Conservation (phyloP, 2,888 invertebrate genomes). For the Chirona hameri region DNA sequence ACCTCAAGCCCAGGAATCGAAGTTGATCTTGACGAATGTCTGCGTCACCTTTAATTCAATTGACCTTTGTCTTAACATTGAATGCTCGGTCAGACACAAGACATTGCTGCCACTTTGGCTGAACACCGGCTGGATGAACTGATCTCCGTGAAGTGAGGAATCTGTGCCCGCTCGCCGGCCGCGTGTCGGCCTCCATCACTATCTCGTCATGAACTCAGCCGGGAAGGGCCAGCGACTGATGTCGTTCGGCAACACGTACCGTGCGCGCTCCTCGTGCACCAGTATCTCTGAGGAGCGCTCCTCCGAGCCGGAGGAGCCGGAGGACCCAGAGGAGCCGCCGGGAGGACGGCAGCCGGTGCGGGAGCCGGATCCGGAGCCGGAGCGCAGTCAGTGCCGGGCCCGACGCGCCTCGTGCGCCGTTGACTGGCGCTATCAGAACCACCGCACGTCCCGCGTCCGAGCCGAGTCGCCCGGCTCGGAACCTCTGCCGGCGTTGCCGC, state of each 20-base stretch:
- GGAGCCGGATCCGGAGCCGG: background rate
- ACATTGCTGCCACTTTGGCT: no score
- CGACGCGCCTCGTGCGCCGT: background rate
- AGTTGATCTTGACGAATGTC: no score
- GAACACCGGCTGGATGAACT: no score
- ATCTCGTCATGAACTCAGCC: constrained; percentile 39
- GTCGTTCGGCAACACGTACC: background rate
- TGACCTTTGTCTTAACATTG: no score
- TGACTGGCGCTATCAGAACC: background rate
- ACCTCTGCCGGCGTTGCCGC: background rate
- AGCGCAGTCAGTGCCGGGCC: background rate
- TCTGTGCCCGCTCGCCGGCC: no score
- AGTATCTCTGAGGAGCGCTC: background rate
- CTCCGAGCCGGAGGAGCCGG: background rate
- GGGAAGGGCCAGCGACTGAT: constrained; percentile 43
- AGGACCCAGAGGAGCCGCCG: background rate
- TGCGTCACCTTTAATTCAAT: no score
- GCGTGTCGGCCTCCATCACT: no score
- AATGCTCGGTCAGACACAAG: no score
- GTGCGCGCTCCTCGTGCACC: constrained; percentile 3
- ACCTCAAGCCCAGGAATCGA: no score
- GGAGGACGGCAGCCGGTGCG: no score
- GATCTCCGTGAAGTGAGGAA: no score
- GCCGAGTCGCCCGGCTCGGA: no score
- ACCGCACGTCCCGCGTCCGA: background rate